Evolutionary conservation across 2,797 vertebrate genomes (phyloP).

Genomic region (Phataginus tricuspis): DNA sequence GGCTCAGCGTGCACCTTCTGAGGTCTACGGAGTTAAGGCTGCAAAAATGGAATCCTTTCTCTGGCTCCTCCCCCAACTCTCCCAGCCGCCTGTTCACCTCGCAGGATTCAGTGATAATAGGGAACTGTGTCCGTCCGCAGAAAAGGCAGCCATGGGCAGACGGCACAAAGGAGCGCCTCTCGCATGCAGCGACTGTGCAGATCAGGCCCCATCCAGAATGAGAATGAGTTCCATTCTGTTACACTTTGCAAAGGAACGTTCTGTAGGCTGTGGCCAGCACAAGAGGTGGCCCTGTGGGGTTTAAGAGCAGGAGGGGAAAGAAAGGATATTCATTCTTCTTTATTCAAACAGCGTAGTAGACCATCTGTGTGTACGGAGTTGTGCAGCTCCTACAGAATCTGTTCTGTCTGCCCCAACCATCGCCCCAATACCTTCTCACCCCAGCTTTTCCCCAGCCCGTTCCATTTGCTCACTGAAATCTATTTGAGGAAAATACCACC

Average conservation of each 20-base stretch:
- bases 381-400: not conserved
- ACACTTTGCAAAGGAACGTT: not conserved
- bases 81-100: not conserved
- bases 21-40: not conserved
- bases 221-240: conserved; percentile 44
- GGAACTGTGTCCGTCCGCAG: not conserved
- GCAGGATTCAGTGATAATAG: not conserved
- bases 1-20: not conserved
- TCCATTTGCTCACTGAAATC: not conserved
- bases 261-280: not conserved
- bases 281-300: not conserved
- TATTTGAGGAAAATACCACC: not conserved
- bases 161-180: not conserved
- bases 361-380: not conserved
- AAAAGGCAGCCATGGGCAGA: not conserved
- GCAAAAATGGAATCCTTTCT: not conserved
- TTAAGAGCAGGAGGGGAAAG: not conserved
- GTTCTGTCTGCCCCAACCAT: not conserved
- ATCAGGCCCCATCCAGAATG: not conserved
- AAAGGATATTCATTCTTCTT: not conserved
- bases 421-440: not conserved
- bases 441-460: not conserved
- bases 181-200: not conserved
- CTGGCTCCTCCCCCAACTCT: rapidly evolving
- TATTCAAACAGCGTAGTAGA: not conserved